A percentile compares a stretch with the other conserved stretches of the same genome.
Conservation (phyloP, 2,113 vertebrate genomes). For the Semnopithecus entellus region DNA sequence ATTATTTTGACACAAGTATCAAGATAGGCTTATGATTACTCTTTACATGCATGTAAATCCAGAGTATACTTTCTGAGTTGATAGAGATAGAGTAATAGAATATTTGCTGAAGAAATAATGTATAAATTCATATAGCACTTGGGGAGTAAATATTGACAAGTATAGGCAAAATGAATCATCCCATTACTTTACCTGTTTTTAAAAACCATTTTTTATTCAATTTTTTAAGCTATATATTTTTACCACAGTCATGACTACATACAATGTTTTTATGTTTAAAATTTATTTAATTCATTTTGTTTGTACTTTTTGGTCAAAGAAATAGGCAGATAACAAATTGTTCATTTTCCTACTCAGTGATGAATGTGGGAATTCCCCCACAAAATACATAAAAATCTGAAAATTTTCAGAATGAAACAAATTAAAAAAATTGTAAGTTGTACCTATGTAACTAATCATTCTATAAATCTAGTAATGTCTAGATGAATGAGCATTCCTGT, state of each 20-base stretch:
- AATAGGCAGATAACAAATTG: not conserved
- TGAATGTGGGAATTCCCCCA: not conserved
- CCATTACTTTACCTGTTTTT: not conserved
- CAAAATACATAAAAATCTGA: not conserved
- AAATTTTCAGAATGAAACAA: not conserved
- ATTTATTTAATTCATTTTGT: not conserved
- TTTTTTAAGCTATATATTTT: no score
- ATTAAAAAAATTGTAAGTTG: not conserved
- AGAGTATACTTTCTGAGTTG: not conserved
- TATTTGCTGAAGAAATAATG: not conserved
- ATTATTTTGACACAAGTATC: not conserved
- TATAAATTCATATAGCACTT: not conserved
- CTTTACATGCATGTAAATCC: not conserved
- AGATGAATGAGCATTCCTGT: not conserved
- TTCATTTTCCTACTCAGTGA: not conserved
- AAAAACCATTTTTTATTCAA: not conserved
- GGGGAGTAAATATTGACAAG: not conserved
- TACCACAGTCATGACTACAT: not conserved
- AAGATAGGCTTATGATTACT: not conserved
- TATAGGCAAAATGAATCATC: not conserved
- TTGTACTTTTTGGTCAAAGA: not conserved
- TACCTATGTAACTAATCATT: not conserved
- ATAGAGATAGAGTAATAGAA: not conserved
- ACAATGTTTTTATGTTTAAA: not conserved
- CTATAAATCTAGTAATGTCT: not conserved